Conservation (phyloP, 2,888 invertebrate genomes). For the Hoplodrina ambigua region DNA sequence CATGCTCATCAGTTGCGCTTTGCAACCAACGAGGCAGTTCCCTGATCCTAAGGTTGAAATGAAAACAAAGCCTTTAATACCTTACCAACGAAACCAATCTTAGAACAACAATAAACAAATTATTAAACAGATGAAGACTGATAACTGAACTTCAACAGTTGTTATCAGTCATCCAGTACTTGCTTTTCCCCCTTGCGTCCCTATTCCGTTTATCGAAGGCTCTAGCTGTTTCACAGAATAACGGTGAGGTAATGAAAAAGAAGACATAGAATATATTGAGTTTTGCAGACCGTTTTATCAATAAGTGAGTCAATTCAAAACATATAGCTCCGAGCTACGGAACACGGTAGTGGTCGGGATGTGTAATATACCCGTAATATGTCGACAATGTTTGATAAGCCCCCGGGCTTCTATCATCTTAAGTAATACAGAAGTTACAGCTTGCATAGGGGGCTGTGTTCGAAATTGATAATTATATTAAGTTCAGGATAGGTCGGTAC, state of each 20-base stretch:
- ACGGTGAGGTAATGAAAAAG: neutral
- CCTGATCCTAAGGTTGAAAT: neutral
- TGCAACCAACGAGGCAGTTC: neutral
- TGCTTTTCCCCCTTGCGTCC: neutral
- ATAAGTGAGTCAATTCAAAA: no score
- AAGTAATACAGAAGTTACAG: neutral
- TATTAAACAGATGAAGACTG: no score
- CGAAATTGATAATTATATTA: neutral
- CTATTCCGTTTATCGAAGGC: neutral
- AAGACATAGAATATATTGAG: no score
- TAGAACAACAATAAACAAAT: no score
- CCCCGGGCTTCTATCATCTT: neutral
- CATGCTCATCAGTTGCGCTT: no score
- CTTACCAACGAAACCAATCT: no score
- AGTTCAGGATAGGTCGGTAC: no score
- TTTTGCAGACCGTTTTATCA: no score
- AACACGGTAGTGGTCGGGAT: neutral
- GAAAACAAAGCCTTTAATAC: neutral
- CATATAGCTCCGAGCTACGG: neutral
- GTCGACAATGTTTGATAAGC: neutral
- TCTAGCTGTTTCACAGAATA: neutral
- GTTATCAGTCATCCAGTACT: no score
- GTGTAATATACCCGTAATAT: neutral
- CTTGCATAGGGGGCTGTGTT: neutral
- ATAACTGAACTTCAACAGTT: no score